Evolutionary conservation across 1,140 invertebrate species (phyloP).

Genomic region (Aethina tumida): DNA sequence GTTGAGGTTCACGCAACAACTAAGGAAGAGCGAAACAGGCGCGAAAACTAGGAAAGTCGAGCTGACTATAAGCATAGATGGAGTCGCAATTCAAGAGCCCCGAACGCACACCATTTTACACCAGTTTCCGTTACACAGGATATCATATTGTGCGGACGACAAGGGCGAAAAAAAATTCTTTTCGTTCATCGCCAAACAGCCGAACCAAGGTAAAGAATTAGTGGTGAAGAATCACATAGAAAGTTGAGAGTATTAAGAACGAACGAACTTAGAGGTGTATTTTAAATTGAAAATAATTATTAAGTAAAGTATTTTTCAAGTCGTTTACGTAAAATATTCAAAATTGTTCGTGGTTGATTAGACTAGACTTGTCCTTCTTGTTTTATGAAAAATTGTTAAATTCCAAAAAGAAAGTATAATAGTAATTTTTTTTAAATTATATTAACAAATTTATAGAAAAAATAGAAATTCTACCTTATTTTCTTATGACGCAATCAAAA

Average conservation of each 20-base stretch:
- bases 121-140: constrained; percentile 93
- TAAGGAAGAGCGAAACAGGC: constrained; percentile 82
- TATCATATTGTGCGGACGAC: constrained; percentile 97
- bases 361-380: no score
- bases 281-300: constrained; percentile 1
- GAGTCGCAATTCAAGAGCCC: constrained; percentile 76
- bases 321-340: background rate
- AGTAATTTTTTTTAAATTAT: no score
- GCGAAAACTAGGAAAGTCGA: constrained; percentile 89
- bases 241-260: no score
- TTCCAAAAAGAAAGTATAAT: no score
- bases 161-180: constrained; percentile 96
- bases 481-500: no score
- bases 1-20: constrained; percentile 86
- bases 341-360: no score
- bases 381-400: no score
- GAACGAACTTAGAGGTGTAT: no score
- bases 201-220: constrained; percentile 27
- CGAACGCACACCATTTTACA: constrained; percentile 68
- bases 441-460: no score
- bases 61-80: constrained; percentile 89
- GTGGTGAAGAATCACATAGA: background rate
- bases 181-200: constrained; percentile 84
- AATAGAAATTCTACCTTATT: no score
- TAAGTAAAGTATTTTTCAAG: background rate